Base-by-base conservation (phyloP, 64 coral and sea anemone genomes). In the Montipora cactus region DNA sequence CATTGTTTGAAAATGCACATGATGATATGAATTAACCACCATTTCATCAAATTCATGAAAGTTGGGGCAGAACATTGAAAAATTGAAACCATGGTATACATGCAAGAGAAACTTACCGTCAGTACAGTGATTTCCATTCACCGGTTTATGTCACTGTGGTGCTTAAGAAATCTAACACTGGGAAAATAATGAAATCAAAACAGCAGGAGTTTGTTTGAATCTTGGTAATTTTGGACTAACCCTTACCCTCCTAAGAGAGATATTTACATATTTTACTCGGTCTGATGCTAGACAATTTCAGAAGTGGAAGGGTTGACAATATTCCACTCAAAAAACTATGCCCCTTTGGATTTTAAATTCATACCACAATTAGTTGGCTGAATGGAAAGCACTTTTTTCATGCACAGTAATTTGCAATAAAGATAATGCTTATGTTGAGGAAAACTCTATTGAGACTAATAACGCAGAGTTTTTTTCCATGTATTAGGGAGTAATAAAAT, bases 401-500 rank as follows among this genome's bases (percentile, higher is more conserved):
- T 23, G 20, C 20, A 7, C 19, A 71, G 23, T 13, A 0, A 45
- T 37, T 2, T 14, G 7, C 6, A 11, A 18, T 6, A 49, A 18
- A 16, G 7, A 19, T 78, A 3, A 15, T 49, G 2, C 11, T 47
- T 72, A 67, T 71, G 13, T 47, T 71, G 4, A 44, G 45, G 37
- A 51, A 70, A 20, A 72, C 44, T 12, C 82, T 49, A 12, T 71
- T 51, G 47, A 82, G 58, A 86, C 82, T 86, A 86, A 86, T 86
- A 69, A 86, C 50, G n/a, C 64, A 86, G 82, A 86, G 82, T 86
- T 86, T 86, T 86, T 59, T 86, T 86, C 67, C 82, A 71, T 71
- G 67, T 50, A 71, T 86, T 64, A 86, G 82, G 82, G 66, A 50
- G 62, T 71, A 71, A 70, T 71, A 86, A 49, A 68, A 86, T 86